Base-by-base conservation (phyloP, 2,797 vertebrate species). In the Tauraco hartlaubi region DNA sequence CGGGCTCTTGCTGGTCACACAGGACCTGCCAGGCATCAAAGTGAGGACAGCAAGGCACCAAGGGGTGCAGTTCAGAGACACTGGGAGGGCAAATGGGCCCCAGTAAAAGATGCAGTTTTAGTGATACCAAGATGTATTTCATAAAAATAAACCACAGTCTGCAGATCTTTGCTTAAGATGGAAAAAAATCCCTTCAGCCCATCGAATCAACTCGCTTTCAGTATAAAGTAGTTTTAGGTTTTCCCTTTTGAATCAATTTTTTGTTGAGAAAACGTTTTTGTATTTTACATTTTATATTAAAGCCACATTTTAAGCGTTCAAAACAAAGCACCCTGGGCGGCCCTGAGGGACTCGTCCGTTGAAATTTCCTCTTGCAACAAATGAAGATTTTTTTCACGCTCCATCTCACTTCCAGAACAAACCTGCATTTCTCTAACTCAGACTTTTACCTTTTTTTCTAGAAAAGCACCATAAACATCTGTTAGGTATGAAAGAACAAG, bases 301-400 rank as follows among this genome's bases (percentile, higher is more conserved):
- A 59, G n/a, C 52, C 74, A 55, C 44, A 28, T 59, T 61, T 39
- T 22, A 20, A 58, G 9, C 68, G 15, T 3, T 17, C 54, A 29
- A 73, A 68, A 37, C 3, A 21, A 71, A 85, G 39, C 44, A 17
- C 8, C 31, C 28, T 31, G n/a, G 79, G 81, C 16, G 6, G 63
- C 55, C 64, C 12, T 9, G 0, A 1, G 76, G 51, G 64, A 49
- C 29, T 7, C 19, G 26, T 5, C 2, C 1, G 7, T 4, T 12
- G 1, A 35, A 8, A 81, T 89, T 37, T 67, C 64, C 39, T 15
- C 77, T 28, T 52, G 76, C 56, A 88, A 64, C 55, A 59, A 77
- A 88, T 0, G 8, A 46, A 62, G 79, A 43, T 35, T 25, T 79
- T 77, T 79, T 74, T 13, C 39, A 17, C 19, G 5, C 14, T 8